phyloP scores from a whole-genome alignment of 2,888 invertebrate genomes.

The Stratiomys singularior region DNA sequence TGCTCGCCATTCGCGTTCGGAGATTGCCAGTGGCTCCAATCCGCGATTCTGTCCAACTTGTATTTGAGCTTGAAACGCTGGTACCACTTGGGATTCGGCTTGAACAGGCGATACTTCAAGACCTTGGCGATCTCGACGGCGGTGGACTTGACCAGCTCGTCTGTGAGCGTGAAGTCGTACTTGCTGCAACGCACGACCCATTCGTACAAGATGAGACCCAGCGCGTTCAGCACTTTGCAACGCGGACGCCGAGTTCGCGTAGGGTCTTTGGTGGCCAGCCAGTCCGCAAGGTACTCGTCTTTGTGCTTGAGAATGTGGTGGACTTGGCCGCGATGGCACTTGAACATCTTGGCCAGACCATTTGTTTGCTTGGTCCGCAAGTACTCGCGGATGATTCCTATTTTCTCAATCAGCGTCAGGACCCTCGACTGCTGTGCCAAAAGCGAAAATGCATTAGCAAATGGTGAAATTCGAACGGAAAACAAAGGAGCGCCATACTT shows the following conservation, averaged over 20 bases:
- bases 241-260: conserved; percentile 40
- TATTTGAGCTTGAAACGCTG: conserved; percentile 47
- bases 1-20: neutral
- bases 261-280: conserved; percentile 47
- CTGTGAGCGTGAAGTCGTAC: conserved; percentile 40
- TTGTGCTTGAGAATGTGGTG: conserved; percentile 47
- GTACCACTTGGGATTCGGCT: conserved; percentile 46
- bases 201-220: conserved; percentile 48
- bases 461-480: neutral
- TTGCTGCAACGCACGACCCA: conserved; percentile 44
- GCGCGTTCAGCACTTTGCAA: conserved; percentile 36
- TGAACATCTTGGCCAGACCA: conserved; percentile 40
- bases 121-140: conserved; percentile 37
- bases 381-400: conserved; percentile 46
- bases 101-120: conserved; percentile 37
- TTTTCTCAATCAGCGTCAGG: conserved; percentile 45
- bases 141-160: conserved; percentile 42
- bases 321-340: conserved; percentile 48
- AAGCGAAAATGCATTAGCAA: neutral
- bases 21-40: conserved; percentile 12
- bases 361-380: conserved; percentile 33
- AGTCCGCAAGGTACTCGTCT: conserved; percentile 47
- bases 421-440: conserved; percentile 31
- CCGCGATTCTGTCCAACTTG: conserved; percentile 26
- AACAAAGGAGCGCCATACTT: neutral